Evolutionary conservation across 2,888 invertebrate species (phyloP).

Genomic region (Linyphia triangularis): DNA sequence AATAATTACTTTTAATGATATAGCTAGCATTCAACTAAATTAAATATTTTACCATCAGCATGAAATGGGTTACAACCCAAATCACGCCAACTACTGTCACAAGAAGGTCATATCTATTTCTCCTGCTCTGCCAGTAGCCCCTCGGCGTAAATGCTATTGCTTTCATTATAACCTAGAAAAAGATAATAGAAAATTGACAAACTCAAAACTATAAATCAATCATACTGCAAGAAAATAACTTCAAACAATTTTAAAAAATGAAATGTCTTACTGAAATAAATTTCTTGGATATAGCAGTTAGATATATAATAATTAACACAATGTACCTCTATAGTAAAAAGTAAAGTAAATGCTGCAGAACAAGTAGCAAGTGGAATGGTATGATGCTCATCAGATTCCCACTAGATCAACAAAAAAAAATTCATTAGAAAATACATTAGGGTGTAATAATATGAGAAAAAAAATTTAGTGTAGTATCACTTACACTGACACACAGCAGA

Average conservation of each 20-base stretch:
- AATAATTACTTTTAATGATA: too few relatives aligned
- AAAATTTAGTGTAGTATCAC: constrained; percentile 77
- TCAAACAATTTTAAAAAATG: neutral
- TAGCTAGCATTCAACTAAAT: neutral
- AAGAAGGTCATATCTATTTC: constrained; percentile 97
- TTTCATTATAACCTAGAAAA: constrained; percentile 90
- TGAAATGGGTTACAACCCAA: constrained; percentile 97
- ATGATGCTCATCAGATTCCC: constrained; percentile 81
- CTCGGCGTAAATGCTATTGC: constrained; percentile 98
- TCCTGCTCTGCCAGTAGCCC: constrained; percentile 98
- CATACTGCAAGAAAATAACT: neutral
- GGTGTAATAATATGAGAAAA: neutral
- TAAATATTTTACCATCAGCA: constrained; percentile 84
- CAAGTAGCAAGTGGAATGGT: constrained; percentile 91
- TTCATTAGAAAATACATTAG: neutral
- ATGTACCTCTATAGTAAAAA: constrained; percentile 91
- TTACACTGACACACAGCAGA: constrained; percentile 93
- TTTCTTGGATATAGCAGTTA: neutral
- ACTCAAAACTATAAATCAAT: neutral
- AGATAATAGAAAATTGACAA: neutral
- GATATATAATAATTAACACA: neutral
- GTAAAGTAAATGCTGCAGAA: constrained; percentile 92
- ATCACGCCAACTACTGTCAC: constrained; percentile 97
- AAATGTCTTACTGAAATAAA: neutral
- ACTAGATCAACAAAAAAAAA: constrained; percentile 65